Conservation (phyloP, 2,113 vertebrate species). For the Antennarius striatus region DNA sequence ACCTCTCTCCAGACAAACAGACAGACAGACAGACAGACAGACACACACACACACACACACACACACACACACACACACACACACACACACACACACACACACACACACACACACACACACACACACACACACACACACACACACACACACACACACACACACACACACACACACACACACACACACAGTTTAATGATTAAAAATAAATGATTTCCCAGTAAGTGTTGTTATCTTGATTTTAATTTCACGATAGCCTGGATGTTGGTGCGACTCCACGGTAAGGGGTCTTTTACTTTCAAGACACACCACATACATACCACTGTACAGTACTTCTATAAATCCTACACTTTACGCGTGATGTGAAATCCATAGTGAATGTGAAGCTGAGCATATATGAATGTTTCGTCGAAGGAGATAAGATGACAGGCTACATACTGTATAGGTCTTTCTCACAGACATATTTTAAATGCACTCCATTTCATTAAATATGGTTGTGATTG, state of each 20-base stretch:
- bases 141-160: not conserved
- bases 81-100: not conserved
- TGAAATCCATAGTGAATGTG: constrained; percentile 3
- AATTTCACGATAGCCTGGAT: constrained; percentile 28
- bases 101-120: not conserved
- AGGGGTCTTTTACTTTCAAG: constrained; percentile 9
- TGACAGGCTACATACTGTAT: constrained; percentile 15
- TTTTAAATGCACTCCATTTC: constrained; percentile 31
- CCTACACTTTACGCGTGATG: not conserved
- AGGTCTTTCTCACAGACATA: constrained; percentile 10
- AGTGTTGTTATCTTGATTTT: constrained; percentile 40
- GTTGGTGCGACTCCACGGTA: constrained; percentile 13
- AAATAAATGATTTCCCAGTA: constrained; percentile 45
- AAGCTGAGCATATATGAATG: constrained; percentile 20
- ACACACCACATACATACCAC: not conserved
- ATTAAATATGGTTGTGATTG: constrained; percentile 45
- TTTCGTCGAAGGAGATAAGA: constrained; percentile 7
- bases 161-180: not conserved
- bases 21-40: not conserved
- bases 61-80: constrained; percentile 2
- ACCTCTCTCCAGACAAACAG: constrained; percentile 12
- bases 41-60: not conserved
- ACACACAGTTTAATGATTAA: constrained; percentile 15
- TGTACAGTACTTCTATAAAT: constrained; percentile 18
- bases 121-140: constrained; percentile 5